A percentile compares a stretch with the other conserved stretches of the same genome.
phyloP scores from a whole-genome alignment of 2,113 vertebrate species.

The Oreotragus oreotragus region DNA sequence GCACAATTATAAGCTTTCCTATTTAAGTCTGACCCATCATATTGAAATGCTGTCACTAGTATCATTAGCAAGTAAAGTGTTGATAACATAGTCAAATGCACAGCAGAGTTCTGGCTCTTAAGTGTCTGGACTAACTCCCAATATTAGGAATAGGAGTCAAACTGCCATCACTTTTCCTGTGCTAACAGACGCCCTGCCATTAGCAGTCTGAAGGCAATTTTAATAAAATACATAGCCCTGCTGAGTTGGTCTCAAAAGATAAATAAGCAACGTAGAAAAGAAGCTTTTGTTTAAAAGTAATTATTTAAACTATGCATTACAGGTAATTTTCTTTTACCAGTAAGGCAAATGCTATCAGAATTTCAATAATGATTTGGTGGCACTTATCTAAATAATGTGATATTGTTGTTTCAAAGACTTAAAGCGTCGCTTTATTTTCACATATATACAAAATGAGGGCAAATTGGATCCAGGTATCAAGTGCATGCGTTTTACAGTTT shows the following conservation, averaged over 20 bases:
- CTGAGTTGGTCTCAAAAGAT: constrained; percentile 80
- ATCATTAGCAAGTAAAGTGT: constrained; percentile 71
- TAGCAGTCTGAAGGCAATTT: constrained; percentile 84
- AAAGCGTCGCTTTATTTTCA: constrained; percentile 77
- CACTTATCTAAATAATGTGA: constrained; percentile 76
- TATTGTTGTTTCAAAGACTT: constrained; percentile 80
- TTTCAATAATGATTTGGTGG: constrained; percentile 80
- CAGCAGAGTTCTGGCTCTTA: constrained; percentile 78
- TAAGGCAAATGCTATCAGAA: constrained; percentile 83
- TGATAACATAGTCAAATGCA: constrained; percentile 74
- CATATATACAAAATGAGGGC: constrained; percentile 69
- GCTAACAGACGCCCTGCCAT: constrained; percentile 76
- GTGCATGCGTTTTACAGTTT: constrained; percentile 51
- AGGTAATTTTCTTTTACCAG: constrained; percentile 85
- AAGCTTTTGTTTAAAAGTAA: constrained; percentile 87
- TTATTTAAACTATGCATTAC: constrained; percentile 87
- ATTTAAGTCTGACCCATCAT: constrained; percentile 69
- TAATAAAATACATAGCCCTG: constrained; percentile 82
- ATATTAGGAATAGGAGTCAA: constrained; percentile 75
- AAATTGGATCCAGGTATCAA: constrained; percentile 72
- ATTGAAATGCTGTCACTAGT: constrained; percentile 71
- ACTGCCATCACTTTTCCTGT: constrained; percentile 71
- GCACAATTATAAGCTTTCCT: constrained; percentile 65
- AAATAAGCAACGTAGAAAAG: constrained; percentile 79
- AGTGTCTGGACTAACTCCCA: constrained; percentile 77